Evolutionary conservation across 1,140 invertebrate genomes (phyloP).

Genomic region (Ephestia elutella): DNA sequence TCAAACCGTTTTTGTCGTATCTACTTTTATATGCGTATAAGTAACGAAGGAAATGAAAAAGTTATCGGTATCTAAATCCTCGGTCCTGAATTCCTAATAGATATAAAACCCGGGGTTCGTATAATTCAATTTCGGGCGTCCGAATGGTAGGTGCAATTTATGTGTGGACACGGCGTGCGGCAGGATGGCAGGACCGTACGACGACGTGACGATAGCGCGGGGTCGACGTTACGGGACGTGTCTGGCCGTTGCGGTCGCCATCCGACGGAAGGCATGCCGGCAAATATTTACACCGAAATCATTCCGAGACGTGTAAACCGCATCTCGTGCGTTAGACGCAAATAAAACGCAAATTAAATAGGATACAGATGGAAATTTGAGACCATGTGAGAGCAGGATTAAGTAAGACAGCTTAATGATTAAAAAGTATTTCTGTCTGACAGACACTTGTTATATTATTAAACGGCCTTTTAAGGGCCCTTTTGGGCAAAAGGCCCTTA

Average conservation of each 20-base stretch:
- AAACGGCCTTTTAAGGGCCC: no score
- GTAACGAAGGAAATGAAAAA: conserved; percentile 64
- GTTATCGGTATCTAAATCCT: conserved; percentile 64
- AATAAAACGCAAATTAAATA: no score
- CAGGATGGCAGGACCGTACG: no score
- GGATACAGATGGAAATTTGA: no score
- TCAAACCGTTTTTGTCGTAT: conserved; percentile 28
- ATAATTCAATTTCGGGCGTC: conserved; percentile 59
- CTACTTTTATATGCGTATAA: conserved; percentile 41
- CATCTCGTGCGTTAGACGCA: conserved; percentile 14
- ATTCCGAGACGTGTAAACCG: conserved; percentile 30
- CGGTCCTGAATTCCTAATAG: conserved; percentile 57
- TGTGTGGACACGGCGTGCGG: conserved; percentile 31
- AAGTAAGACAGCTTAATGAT: no score
- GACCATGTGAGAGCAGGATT: no score
- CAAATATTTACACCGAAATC: conserved; percentile 40
- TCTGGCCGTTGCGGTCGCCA: conserved; percentile 16
- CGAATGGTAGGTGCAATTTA: conserved; percentile 40
- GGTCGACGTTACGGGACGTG: conserved; percentile 9
- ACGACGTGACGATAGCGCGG: conserved; percentile 7
- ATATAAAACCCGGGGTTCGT: conserved; percentile 66
- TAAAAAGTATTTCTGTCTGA: no score
- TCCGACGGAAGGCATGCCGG: conserved; percentile 6
- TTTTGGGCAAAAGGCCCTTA: no score
- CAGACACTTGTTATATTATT: no score